Evolutionary conservation across 2,888 invertebrate species (phyloP).

Genomic region (Acronicta alni): DNA sequence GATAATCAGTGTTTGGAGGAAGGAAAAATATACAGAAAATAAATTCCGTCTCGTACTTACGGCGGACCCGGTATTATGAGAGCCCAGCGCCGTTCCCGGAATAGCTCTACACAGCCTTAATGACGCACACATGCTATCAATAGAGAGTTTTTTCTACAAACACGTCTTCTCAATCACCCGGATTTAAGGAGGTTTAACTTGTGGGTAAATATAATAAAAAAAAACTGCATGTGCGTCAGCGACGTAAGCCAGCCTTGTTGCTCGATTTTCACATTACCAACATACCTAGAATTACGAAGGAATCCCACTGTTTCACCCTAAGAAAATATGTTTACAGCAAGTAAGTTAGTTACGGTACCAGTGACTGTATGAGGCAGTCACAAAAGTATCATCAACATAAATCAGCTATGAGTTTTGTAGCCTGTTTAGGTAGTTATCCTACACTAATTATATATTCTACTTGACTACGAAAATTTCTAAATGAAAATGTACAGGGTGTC

Average conservation of each 20-base stretch:
- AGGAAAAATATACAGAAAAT: background rate
- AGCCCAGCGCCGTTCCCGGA: background rate
- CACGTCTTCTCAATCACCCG: background rate
- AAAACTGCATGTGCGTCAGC: background rate
- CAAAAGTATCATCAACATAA: too few species aligned
- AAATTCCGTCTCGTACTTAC: background rate
- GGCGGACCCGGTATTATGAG: background rate
- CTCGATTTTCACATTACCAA: background rate
- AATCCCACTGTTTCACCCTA: too few species aligned
- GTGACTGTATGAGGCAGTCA: too few species aligned
- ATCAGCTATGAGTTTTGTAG: too few species aligned
- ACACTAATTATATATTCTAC: too few species aligned
- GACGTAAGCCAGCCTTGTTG: background rate
- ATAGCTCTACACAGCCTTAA: background rate
- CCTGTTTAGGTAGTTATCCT: too few species aligned
- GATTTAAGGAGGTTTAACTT: background rate
- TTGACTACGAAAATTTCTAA: too few species aligned
- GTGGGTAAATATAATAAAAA: background rate
- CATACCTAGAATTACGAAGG: too few species aligned
- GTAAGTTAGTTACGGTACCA: too few species aligned
- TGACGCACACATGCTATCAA: conserved; percentile 5
- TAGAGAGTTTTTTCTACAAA: background rate
- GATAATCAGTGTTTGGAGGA: too few species aligned
- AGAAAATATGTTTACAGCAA: too few species aligned
- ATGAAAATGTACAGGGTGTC: too few species aligned